These are phyloP conservation scores for Origma solitaria DNA, from an alignment of 2,113 vertebrate genomes.

Conservation along the genomic window DNA sequence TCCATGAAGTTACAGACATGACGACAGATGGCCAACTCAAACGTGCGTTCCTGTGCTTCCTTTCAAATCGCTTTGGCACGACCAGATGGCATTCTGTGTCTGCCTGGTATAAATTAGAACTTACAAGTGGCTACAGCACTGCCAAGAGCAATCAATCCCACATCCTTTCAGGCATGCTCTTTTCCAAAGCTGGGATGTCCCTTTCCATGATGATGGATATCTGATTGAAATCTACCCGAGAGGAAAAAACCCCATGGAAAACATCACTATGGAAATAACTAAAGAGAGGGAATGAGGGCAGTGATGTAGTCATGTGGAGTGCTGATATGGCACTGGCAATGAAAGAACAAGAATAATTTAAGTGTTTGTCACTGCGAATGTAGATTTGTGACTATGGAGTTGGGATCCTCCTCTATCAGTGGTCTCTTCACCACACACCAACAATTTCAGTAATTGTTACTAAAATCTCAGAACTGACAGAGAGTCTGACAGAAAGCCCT, in stretches of 20 bases:
- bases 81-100: conserved; percentile 16
- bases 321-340: not conserved
- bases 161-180: not conserved
- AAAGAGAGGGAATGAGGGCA: not conserved
- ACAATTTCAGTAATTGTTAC: not conserved
- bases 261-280: not conserved
- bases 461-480: not conserved
- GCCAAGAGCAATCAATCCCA: conserved; percentile 5
- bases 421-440: not conserved
- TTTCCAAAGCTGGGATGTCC: not conserved
- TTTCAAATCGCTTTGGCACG: not conserved
- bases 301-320: accelerated
- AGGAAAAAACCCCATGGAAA: not conserved
- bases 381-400: not conserved
- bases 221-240: not conserved
- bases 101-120: conserved; percentile 27
- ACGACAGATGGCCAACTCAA: conserved; percentile 33
- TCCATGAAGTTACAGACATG: not conserved
- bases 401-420: not conserved
- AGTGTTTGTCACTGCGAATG: not conserved
- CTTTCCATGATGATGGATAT: not conserved
- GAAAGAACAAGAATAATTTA: not conserved
- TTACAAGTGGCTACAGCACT: not conserved
- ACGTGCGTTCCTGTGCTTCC: not conserved
- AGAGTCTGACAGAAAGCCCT: not conserved